These are phyloP conservation scores for Adelognathus sp. DNA, from an alignment of 2,888 invertebrate genomes.

Conservation along the genomic window DNA sequence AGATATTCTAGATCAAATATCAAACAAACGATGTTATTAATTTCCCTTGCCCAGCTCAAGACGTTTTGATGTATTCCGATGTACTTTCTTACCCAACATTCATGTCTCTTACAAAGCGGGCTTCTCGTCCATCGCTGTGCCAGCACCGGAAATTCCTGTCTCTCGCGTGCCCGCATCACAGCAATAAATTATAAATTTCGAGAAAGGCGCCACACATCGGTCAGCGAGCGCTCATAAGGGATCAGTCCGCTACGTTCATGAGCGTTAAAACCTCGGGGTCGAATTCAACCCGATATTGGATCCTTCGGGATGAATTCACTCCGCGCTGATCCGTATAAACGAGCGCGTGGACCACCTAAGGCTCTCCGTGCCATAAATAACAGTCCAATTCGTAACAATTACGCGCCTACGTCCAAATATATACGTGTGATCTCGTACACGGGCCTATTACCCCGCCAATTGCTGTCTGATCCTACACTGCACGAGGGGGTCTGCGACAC, in stretches of 20 bases:
- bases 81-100: neutral
- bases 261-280: neutral
- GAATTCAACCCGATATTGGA: slow-evolving; percentile 19
- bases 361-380: slow-evolving; percentile 65
- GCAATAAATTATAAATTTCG: slow-evolving; percentile 48
- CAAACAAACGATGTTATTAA: too few species aligned
- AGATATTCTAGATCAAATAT: too few species aligned
- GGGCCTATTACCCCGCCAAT: slow-evolving; percentile 29
- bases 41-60: neutral
- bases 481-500: slow-evolving; percentile 9
- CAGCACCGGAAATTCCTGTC: slow-evolving; percentile 49
- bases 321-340: slow-evolving; percentile 46
- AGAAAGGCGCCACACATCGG: slow-evolving; percentile 41
- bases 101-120: slow-evolving; percentile 14
- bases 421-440: slow-evolving; percentile 16
- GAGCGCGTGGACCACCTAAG: slow-evolving; percentile 56
- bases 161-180: slow-evolving; percentile 49
- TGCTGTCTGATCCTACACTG: slow-evolving; percentile 11
- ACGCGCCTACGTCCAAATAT: slow-evolving; percentile 63
- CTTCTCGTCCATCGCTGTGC: neutral
- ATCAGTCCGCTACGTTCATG: neutral
- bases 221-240: slow-evolving; percentile 11
- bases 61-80: neutral
- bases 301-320: slow-evolving; percentile 31
- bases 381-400: slow-evolving; percentile 73